These are phyloP conservation scores for Spea hammondii DNA, from an alignment of 2,797 vertebrate species.

Conservation along the genomic window DNA sequence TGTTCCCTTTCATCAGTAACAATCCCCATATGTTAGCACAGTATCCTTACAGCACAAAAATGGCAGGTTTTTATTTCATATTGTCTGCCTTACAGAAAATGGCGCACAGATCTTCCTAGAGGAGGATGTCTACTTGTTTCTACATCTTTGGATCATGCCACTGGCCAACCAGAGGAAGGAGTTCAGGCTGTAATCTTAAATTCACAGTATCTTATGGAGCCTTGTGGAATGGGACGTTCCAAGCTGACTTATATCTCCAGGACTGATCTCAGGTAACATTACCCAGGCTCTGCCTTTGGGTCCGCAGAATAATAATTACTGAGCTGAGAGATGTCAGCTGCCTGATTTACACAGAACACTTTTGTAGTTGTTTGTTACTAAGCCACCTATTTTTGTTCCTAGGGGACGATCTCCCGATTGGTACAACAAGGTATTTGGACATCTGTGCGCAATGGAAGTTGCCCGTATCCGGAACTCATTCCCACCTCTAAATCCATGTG, in stretches of 20 bases:
- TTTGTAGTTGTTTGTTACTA: too few relatives aligned
- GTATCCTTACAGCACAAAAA: too few relatives aligned
- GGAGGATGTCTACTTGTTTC: constrained; percentile 75
- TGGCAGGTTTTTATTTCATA: too few relatives aligned
- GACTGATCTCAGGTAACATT: constrained; percentile 75
- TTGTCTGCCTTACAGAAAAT: constrained; percentile 63
- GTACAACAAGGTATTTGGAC: constrained; percentile 84
- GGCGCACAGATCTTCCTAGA: constrained; percentile 71
- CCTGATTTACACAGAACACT: too few relatives aligned
- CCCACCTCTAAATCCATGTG: constrained; percentile 62
- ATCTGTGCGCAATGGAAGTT: constrained; percentile 80
- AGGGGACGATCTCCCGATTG: constrained; percentile 84
- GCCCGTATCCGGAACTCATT: constrained; percentile 82
- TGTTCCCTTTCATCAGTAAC: too few relatives aligned
- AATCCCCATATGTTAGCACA: too few relatives aligned
- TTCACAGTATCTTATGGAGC: constrained; percentile 79
- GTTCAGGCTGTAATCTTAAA: constrained; percentile 75
- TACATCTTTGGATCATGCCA: constrained; percentile 75
- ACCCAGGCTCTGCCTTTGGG: too few relatives aligned
- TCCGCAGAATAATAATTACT: too few relatives aligned
- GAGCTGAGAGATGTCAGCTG: too few relatives aligned
- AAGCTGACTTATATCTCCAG: constrained; percentile 79
- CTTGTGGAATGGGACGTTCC: constrained; percentile 70
- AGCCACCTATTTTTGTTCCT: constrained; percentile 32
- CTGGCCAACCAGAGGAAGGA: constrained; percentile 67